phyloP scores from a whole-genome alignment of 23 tunicate genomes.

The Halocynthia roretzi region DNA sequence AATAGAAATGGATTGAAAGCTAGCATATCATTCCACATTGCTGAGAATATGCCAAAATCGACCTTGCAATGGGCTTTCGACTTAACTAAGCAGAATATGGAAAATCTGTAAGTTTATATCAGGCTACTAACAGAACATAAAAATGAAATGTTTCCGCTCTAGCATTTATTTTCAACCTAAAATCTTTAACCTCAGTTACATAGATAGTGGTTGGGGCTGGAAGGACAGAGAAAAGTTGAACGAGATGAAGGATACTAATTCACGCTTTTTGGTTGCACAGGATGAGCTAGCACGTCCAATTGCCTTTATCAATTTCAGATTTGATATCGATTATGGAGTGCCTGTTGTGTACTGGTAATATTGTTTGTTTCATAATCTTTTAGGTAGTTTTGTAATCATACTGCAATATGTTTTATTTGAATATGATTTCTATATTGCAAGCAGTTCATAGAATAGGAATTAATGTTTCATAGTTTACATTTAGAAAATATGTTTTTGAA shows the following conservation, averaged over 20 bases:
- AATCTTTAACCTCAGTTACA: conserved; percentile 26
- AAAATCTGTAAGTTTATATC: conserved; percentile 28
- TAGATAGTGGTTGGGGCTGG: conserved; percentile 82
- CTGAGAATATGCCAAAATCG: conserved; percentile 19
- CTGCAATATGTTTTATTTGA: too few relatives aligned
- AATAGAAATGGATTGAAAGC: conserved; percentile 31
- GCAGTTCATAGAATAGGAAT: too few relatives aligned
- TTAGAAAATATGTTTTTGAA: not conserved
- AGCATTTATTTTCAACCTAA: not conserved
- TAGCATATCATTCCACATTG: conserved; percentile 23
- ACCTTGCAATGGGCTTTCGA: conserved; percentile 53
- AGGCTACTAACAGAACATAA: not conserved
- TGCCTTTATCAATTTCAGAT: conserved; percentile 77
- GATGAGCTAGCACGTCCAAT: conserved; percentile 38
- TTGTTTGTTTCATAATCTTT: not conserved
- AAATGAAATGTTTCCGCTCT: not conserved
- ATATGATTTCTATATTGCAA: not conserved
- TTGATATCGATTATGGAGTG: conserved; percentile 74
- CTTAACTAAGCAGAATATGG: conserved; percentile 63
- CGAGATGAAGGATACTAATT: conserved; percentile 49
- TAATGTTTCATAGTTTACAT: not conserved
- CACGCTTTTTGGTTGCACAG: conserved; percentile 51
- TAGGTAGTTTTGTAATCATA: not conserved
- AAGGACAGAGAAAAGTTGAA: conserved; percentile 69
- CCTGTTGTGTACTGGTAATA: conserved; percentile 83